A percentile compares a stretch with the other conserved stretches of the same genome.
These are phyloP conservation scores for Salvelinus namaycush DNA, from an alignment of 2,113 vertebrate genomes.

Conservation along the genomic window DNA sequence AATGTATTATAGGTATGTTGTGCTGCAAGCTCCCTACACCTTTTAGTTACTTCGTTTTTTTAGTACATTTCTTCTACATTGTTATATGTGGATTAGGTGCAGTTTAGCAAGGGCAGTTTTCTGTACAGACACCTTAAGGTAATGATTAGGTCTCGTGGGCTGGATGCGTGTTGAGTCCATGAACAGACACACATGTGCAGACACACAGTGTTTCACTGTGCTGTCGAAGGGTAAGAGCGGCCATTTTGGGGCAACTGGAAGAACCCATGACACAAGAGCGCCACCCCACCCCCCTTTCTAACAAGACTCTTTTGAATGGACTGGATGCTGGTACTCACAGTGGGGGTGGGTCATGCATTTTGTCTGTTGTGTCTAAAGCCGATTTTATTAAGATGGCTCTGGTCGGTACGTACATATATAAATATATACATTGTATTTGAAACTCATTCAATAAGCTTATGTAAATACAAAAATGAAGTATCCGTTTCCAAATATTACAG, in stretches of 20 bases:
- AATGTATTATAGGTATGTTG: slow-evolving; percentile 59
- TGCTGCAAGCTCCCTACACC: slow-evolving; percentile 54
- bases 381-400: slow-evolving; percentile 30
- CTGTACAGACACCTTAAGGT: neutral
- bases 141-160: neutral
- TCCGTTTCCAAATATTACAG: slow-evolving; percentile 72
- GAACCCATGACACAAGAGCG: slow-evolving; percentile 12
- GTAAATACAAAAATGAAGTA: slow-evolving; percentile 69
- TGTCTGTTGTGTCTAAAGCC: slow-evolving; percentile 27
- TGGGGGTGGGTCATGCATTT: slow-evolving; percentile 30
- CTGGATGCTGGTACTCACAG: slow-evolving; percentile 18
- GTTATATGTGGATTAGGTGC: slow-evolving; percentile 19
- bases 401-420: slow-evolving; percentile 22
- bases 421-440: slow-evolving; percentile 69
- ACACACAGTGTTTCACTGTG: slow-evolving; percentile 25
- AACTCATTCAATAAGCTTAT: slow-evolving; percentile 69
- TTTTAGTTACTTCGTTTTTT: slow-evolving; percentile 27
- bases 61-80: slow-evolving; percentile 12
- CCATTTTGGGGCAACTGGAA: slow-evolving; percentile 12
- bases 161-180: neutral
- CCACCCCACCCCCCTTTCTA: slow-evolving; percentile 26
- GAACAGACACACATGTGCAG: slow-evolving; percentile 11
- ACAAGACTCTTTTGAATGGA: slow-evolving; percentile 37
- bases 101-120: neutral
- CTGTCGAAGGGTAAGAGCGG: slow-evolving; percentile 14